Conservation (phyloP, 2,797 vertebrate genomes). For the Coranthus polyacanthus region DNA sequence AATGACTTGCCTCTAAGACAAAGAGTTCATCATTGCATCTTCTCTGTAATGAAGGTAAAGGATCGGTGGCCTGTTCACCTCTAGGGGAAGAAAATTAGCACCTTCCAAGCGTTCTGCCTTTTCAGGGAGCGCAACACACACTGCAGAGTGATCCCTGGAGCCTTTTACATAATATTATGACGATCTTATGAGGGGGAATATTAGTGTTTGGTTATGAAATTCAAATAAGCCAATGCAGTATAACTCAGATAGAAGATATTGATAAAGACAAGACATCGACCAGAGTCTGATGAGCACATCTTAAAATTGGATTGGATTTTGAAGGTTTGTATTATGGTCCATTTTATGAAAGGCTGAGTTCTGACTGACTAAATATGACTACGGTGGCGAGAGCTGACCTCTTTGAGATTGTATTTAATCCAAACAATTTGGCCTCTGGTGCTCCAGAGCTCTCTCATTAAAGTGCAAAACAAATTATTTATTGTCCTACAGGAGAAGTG, state of each 20-base stretch:
- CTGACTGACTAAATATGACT: slow-evolving; percentile 56
- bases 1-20: slow-evolving; percentile 84
- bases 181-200: slow-evolving; percentile 77
- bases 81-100: slow-evolving; percentile 78
- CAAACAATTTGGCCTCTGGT: slow-evolving; percentile 47
- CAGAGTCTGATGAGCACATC: slow-evolving; percentile 52
- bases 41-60: slow-evolving; percentile 82
- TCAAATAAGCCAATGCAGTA: slow-evolving; percentile 77
- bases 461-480: slow-evolving; percentile 48
- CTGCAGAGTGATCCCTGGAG: slow-evolving; percentile 71
- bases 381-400: slow-evolving; percentile 36
- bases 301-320: slow-evolving; percentile 61
- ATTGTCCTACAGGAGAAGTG: slow-evolving; percentile 29
- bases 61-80: slow-evolving; percentile 77
- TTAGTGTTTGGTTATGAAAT: slow-evolving; percentile 84
- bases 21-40: slow-evolving; percentile 81
- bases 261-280: slow-evolving; percentile 78
- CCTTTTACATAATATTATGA: slow-evolving; percentile 75
- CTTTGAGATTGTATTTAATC: slow-evolving; percentile 55
- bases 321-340: slow-evolving; percentile 56
- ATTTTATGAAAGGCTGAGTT: slow-evolving; percentile 59
- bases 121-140: slow-evolving; percentile 64
- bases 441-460: slow-evolving; percentile 32
- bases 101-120: slow-evolving; percentile 64
- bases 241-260: slow-evolving; percentile 67